Evolutionary conservation across 2,113 vertebrate species (phyloP), one percentile per base, ranked within the genome.

Genomic region (Hippocampus comes): DNA sequence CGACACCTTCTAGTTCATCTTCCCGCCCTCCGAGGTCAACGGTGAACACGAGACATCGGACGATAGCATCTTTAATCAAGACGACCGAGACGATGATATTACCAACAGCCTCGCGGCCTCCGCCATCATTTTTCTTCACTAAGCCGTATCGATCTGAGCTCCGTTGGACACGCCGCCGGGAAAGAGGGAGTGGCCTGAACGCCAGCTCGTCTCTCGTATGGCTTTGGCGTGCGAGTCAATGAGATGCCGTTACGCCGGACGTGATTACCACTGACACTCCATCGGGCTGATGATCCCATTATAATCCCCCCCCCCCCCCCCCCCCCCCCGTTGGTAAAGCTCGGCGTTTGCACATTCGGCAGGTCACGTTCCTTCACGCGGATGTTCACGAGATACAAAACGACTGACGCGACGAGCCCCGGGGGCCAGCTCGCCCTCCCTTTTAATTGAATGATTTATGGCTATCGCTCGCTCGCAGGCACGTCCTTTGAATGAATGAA

Each of bases 401-500:
- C 61, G 38, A 65, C 51, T 14, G 38, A 18, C 23, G 27, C 15
- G 56, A 25, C n/a, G 10, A 38, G 34, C 34, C 34, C 34, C 5
- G 5, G 34, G 34, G 17, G 48, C 65, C 71, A 43, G 76, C 72
- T 67, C 59, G 9, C 30, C 12, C 8, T 34, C 25, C 12, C 65
- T 72, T 84, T 81, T 82, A 70, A 84, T 66, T 84, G 88, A 84
- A 91, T 81, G 82, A 88, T 87, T 82, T 76, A 72, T 46, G 59
- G 75, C 84, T 89, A 89, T 91, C 87, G 17, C 83, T 76, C 74
- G 60, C 81, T 86, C n/a, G 68, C 84, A 91, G 88, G 74, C 80
- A 73, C 72, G 65, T 59, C 30, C 64, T 34, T 61, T 9, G 7
- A 68, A 73, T 82, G 70, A 86, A 86, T 82, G 70, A 86, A 86